Evolutionary conservation across 2,888 invertebrate genomes (phyloP).

Genomic region (Tetranychus piercei): DNA sequence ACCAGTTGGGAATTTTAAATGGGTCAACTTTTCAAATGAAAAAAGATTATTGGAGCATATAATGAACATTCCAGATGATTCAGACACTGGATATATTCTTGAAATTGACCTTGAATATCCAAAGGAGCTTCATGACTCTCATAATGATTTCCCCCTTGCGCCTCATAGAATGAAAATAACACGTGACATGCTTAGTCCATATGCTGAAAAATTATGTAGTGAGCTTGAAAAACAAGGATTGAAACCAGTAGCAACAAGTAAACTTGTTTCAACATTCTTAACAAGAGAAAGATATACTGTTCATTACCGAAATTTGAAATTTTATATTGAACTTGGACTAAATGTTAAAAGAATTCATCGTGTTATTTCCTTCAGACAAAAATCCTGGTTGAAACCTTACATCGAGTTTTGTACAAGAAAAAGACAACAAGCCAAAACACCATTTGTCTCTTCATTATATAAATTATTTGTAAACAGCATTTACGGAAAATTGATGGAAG

Average conservation of each 20-base stretch:
- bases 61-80: too few species aligned
- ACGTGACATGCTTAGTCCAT: background rate
- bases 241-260: background rate
- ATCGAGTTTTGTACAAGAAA: slow-evolving; percentile 24
- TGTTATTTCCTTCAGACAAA: background rate
- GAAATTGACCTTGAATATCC: slow-evolving; percentile 4
- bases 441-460: slow-evolving; percentile 31
- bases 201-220: background rate
- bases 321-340: background rate
- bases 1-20: slow-evolving; percentile 17
- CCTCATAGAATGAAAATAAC: background rate
- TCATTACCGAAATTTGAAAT: background rate
- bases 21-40: background rate
- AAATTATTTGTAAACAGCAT: slow-evolving; percentile 31
- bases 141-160: slow-evolving; percentile 8
- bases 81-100: background rate
- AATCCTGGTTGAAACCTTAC: slow-evolving; percentile 26
- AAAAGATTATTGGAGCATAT: too few species aligned
- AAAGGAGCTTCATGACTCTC: background rate
- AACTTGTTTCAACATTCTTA: slow-evolving; percentile 19
- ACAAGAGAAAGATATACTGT: slow-evolving; percentile 19
- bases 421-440: slow-evolving; percentile 28
- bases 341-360: background rate
- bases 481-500: slow-evolving; percentile 32
- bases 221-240: background rate